Percentiles rank a stretch among this genome's conserved stretches.
Conservation (phyloP, 1,140 invertebrate genomes). For the Tachypleus tridentatus region DNA sequence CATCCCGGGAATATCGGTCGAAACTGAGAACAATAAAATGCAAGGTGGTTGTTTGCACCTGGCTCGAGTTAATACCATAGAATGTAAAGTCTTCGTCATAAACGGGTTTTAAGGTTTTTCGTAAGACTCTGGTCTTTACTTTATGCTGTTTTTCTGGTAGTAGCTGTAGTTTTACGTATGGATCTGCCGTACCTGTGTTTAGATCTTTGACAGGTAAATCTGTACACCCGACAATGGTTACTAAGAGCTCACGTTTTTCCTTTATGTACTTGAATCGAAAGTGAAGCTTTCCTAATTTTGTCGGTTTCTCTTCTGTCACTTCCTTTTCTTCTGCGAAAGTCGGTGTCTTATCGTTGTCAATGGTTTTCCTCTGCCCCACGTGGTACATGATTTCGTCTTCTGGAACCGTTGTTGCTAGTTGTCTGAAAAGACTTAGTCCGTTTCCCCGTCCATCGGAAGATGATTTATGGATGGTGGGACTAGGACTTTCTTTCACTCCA, state of each 20-base stretch:
- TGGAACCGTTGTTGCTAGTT: constrained; percentile 8
- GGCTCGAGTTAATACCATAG: constrained; percentile 74
- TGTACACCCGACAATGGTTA: constrained; percentile 76
- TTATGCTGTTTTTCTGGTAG: constrained; percentile 90
- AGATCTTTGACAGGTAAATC: constrained; percentile 67
- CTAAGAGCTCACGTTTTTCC: constrained; percentile 77
- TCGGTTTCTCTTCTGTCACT: constrained; percentile 32
- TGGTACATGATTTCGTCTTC: constrained; percentile 33
- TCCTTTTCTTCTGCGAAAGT: constrained; percentile 26
- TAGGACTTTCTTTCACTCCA: constrained; percentile 67
- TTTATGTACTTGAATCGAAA: constrained; percentile 77
- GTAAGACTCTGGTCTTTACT: constrained; percentile 83
- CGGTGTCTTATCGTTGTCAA: constrained; percentile 43
- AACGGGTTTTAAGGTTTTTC: constrained; percentile 80
- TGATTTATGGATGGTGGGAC: constrained; percentile 32
- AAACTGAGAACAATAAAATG: constrained; percentile 93
- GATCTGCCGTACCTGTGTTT: constrained; percentile 53
- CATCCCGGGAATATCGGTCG: constrained; percentile 91
- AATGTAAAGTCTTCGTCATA: constrained; percentile 97
- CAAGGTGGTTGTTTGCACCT: constrained; percentile 70
- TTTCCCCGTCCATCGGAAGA: constrained; percentile 23
- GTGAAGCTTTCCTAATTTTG: constrained; percentile 64
- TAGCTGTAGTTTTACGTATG: constrained; percentile 87
- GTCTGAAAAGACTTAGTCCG: constrained; percentile 1
- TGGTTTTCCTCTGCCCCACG: constrained; percentile 35